A percentile compares a stretch with the other conserved stretches of the same genome.
phyloP scores from a whole-genome alignment of 1,140 invertebrate genomes.

The Drosophila nikananu region DNA sequence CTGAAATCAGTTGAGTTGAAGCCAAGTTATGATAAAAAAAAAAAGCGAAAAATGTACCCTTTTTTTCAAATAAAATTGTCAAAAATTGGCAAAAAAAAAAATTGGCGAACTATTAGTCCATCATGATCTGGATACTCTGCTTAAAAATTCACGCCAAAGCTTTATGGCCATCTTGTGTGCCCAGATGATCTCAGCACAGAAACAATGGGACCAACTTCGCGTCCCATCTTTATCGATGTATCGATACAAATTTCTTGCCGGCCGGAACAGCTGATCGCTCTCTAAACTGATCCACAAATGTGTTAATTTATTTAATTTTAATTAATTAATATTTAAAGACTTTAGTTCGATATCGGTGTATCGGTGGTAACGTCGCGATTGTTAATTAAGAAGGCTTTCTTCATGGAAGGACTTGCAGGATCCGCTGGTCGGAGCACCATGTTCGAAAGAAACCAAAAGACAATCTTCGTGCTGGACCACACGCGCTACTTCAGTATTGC shows the following conservation, averaged over 20 bases:
- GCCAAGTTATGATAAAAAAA: too few relatives aligned
- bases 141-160: neutral
- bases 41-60: too few relatives aligned
- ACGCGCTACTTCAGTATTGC: constrained; percentile 95
- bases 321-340: neutral
- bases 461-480: constrained; percentile 97
- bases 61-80: too few relatives aligned
- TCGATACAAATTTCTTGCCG: constrained; percentile 1
- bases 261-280: neutral
- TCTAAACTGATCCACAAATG: neutral
- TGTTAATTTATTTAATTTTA: neutral
- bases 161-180: neutral
- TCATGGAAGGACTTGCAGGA: constrained; percentile 8
- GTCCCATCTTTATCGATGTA: neutral
- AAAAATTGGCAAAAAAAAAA: too few relatives aligned
- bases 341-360: neutral
- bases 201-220: neutral
- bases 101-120: too few relatives aligned
- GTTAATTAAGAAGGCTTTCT: neutral
- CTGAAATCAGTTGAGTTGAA: too few relatives aligned
- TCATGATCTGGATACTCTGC: too few relatives aligned
- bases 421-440: constrained; percentile 40
- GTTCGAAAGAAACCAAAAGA: constrained; percentile 93
- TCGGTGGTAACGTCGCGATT: too few relatives aligned
- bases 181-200: neutral